Evolutionary conservation across 2,888 invertebrate genomes (phyloP).

Genomic region (Volucella inanis): DNA sequence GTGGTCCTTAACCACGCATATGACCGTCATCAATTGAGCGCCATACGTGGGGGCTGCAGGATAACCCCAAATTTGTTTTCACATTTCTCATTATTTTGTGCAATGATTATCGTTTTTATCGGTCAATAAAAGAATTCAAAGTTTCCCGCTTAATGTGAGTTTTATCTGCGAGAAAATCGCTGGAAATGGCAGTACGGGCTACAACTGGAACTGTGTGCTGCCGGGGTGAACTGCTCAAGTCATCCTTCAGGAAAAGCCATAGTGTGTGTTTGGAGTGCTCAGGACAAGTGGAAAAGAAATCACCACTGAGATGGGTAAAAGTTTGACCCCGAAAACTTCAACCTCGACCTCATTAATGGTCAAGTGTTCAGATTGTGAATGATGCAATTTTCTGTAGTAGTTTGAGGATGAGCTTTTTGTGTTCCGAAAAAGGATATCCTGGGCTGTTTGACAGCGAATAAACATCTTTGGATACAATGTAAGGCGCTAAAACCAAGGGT

Average conservation of each 20-base stretch:
- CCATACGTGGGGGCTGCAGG: slow-evolving; percentile 23
- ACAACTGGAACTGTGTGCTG: slow-evolving; percentile 1
- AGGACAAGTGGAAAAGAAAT: slow-evolving; percentile 30
- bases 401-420: slow-evolving; percentile 8
- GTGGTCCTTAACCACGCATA: slow-evolving; percentile 62
- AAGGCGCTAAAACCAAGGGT: too few relatives aligned
- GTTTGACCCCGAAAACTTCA: slow-evolving; percentile 15
- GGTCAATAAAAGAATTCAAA: slow-evolving; percentile 74
- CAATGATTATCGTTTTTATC: slow-evolving; percentile 74
- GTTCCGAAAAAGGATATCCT: not conserved
- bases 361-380: slow-evolving; percentile 29
- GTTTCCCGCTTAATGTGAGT: slow-evolving; percentile 64
- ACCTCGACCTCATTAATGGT: slow-evolving; percentile 50
- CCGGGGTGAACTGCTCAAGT: slow-evolving; percentile 19
- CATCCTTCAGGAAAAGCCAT: not conserved
- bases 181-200: slow-evolving; percentile 48
- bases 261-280: slow-evolving; percentile 25
- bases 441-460: too few relatives aligned
- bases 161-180: slow-evolving; percentile 69
- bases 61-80: slow-evolving; percentile 68
- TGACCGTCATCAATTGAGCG: slow-evolving; percentile 45
- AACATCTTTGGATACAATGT: too few relatives aligned
- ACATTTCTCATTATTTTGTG: slow-evolving; percentile 72
- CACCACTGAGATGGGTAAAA: slow-evolving; percentile 17
- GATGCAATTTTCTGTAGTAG: slow-evolving; percentile 32